Conservation (phyloP, 2,888 invertebrate species). For the Idaea biselata region DNA sequence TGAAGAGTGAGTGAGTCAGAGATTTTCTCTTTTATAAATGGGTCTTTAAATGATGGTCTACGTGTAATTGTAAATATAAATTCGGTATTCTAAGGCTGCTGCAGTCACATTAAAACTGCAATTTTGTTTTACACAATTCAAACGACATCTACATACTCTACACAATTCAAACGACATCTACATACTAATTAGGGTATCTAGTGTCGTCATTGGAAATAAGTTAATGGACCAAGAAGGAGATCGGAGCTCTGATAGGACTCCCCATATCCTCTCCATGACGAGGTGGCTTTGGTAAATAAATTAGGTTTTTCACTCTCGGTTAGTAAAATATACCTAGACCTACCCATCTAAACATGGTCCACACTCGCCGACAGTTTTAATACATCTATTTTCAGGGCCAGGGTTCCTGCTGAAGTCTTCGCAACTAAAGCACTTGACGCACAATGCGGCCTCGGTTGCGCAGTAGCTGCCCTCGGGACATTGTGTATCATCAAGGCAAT, state of each 20-base stretch:
- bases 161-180: no score
- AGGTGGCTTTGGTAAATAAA: background rate
- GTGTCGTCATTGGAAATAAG: no score
- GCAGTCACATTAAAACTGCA: no score
- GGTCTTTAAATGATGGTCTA: no score
- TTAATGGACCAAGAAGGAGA: no score
- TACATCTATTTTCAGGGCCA: slow-evolving; percentile 36
- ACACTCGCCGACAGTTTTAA: slow-evolving; percentile 52
- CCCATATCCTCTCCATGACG: no score
- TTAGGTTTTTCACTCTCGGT: background rate
- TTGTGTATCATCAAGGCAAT: slow-evolving; percentile 41
- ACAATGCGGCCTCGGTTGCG: slow-evolving; percentile 34
- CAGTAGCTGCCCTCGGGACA: slow-evolving; percentile 51
- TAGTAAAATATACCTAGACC: slow-evolving; percentile 12
- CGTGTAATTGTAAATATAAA: no score
- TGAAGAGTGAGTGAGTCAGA: background rate
- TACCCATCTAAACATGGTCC: slow-evolving; percentile 46
- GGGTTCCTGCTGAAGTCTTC: slow-evolving; percentile 48
- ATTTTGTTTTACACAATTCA: no score
- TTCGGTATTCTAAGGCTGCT: no score
- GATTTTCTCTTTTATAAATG: slow-evolving; percentile 5
- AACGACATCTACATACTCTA: no score
- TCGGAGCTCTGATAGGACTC: no score
- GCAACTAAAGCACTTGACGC: slow-evolving; percentile 53
- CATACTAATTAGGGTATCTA: no score